Percentiles rank a stretch among this genome's conserved stretches.
These are phyloP conservation scores for Neria commutata DNA, from an alignment of 2,888 invertebrate species.

Conservation along the genomic window DNA sequence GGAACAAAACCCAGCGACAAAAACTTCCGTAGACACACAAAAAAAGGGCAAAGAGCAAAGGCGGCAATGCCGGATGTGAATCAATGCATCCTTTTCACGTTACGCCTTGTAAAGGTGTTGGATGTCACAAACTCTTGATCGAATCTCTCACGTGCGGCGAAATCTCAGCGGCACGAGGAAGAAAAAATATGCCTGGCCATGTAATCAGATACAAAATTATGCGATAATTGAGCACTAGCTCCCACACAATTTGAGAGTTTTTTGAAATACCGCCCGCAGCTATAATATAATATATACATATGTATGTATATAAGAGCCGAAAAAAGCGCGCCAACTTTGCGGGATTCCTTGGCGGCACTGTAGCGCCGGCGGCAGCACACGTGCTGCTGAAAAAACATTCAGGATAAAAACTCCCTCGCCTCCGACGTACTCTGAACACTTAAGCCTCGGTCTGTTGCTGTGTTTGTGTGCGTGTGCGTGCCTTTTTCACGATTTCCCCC, in stretches of 20 bases:
- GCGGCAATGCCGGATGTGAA: not conserved
- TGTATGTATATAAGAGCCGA: conserved; percentile 28
- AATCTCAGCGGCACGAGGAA: not conserved
- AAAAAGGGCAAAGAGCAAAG: too few relatives aligned
- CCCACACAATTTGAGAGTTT: conserved; percentile 24
- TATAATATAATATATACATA: too few relatives aligned
- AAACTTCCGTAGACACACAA: too few relatives aligned
- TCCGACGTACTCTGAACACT: too few relatives aligned
- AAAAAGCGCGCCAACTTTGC: conserved; percentile 52
- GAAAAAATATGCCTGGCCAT: too few relatives aligned
- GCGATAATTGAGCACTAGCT: conserved; percentile 39
- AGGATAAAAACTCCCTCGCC: conserved; percentile 44
- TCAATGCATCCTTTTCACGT: not conserved
- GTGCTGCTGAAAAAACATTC: not conserved
- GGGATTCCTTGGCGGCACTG: conserved; percentile 33
- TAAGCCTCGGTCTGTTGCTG: too few relatives aligned
- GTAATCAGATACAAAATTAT: conserved; percentile 39
- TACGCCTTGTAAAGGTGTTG: not conserved
- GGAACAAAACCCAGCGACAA: too few relatives aligned
- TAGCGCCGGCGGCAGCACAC: not conserved
- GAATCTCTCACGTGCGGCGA: not conserved
- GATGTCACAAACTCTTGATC: not conserved
- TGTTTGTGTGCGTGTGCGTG: not conserved
- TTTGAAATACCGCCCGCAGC: not conserved
- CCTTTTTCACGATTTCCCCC: not conserved